Base-by-base conservation (phyloP, 2,113 vertebrate genomes). In the Guaruba guarouba region DNA sequence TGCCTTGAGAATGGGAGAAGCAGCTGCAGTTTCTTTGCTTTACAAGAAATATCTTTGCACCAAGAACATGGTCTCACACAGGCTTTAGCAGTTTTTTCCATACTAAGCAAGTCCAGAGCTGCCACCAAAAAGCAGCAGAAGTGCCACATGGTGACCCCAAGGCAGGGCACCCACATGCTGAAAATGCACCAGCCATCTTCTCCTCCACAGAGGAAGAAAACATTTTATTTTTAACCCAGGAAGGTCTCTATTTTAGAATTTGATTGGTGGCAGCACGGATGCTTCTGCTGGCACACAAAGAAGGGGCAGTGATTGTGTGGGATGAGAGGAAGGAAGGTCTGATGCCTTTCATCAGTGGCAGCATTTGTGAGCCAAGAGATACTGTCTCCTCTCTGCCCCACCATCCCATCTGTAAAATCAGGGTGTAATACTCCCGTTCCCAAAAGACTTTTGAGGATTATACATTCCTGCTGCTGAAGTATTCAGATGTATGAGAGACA, bases 91-190 rank as follows among this genome's bases (percentile, higher is more conserved):
- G 63, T 5, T 78, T 82, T 71, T 67, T 74, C 54, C 3, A 0
- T 44, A 13, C 15, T 66, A 46, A 64, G 33, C 11, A 57, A 23
- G 14, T 70, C 46, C 51, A 49, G n/a, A 49, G 16, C 49, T 67
- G 69, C 37, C 69, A 46, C 37, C 33, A 82, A 63, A 77, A 74
- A 9, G 54, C 64, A 82, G 15, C 17, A 84, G 81, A 55, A 12
- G 13, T 51, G 48, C 15, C 37, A 43, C 25, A 48, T 1, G 1
- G 37, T 16, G 24, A 76, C 14, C 18, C 27, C 22, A 71, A 39
- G 10, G 51, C 44, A 73, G 23, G 16, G 2, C 11, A n/a, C 3
- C 0, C 1, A 7, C 7, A 5, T 73, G 8, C n/a, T 74, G 27
- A 17, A 62, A 55, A 33, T 43, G 13, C 27, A 24, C n/a, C 35